Conservation (phyloP, 2,888 invertebrate species). For the Amblyjoppa proteus region DNA sequence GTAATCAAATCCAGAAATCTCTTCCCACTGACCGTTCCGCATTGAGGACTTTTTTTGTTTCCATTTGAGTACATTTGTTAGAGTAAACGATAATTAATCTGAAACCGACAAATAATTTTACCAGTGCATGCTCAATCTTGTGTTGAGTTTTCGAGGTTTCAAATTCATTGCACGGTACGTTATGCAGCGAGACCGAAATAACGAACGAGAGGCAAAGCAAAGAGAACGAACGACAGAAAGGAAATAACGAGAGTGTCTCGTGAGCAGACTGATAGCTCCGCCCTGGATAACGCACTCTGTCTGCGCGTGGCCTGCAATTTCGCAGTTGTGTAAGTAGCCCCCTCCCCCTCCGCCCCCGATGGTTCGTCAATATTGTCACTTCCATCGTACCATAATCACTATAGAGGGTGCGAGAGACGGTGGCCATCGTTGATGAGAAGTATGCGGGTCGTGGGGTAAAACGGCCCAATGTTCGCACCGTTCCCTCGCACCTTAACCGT, state of each 20-base stretch:
- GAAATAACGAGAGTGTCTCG: slow-evolving; percentile 4
- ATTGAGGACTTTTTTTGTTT: no score
- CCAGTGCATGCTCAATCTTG: no score
- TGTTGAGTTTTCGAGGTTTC: not conserved
- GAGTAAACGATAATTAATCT: no score
- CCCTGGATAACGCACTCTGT: not conserved
- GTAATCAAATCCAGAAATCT: no score
- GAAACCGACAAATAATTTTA: no score
- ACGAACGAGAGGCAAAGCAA: not conserved
- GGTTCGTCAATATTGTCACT: slow-evolving; percentile 31
- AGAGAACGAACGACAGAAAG: not conserved
- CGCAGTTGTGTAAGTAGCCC: slow-evolving; percentile 26
- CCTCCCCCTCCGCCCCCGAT: not conserved
- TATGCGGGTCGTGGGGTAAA: not conserved
- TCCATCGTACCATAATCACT: slow-evolving; percentile 8
- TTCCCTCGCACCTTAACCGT: not conserved
- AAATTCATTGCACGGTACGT: not conserved
- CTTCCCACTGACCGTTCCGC: no score
- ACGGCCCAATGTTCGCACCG: not conserved
- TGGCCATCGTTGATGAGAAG: not conserved
- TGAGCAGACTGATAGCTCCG: not conserved
- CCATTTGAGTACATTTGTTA: no score
- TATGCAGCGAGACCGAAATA: no score
- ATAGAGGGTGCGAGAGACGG: not conserved
- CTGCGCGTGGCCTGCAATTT: not conserved